Conservation (phyloP, 2,113 vertebrate genomes). For the Budorcas taxicolor region DNA sequence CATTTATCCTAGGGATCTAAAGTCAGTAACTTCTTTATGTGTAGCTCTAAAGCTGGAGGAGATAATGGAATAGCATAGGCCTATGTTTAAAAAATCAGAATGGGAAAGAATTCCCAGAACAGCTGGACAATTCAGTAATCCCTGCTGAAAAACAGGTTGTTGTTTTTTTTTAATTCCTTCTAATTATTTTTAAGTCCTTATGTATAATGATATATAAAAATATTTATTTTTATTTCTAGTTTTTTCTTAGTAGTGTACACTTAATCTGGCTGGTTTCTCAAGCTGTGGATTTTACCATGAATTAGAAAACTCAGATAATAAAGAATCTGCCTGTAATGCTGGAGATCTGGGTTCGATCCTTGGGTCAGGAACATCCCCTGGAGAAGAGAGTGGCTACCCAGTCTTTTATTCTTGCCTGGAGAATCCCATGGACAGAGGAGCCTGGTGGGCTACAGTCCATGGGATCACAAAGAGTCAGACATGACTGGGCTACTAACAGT, state of each 20-base stretch:
- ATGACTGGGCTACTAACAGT: not conserved
- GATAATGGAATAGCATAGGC: not conserved
- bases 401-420: not conserved
- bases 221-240: not conserved
- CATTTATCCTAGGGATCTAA: constrained; percentile 11
- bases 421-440: not conserved
- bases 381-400: not conserved
- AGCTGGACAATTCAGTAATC: not conserved
- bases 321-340: not conserved
- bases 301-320: not conserved
- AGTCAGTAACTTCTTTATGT: not conserved
- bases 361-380: not conserved
- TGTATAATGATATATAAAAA: not conserved
- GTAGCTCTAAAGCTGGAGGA: not conserved
- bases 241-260: constrained; percentile 1
- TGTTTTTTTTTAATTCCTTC: not conserved
- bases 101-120: not conserved
- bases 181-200: not conserved
- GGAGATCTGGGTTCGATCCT: not conserved
- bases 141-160: not conserved
- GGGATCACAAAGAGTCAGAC: not conserved
- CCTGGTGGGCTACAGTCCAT: not conserved
- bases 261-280: constrained; percentile 8
- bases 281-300: not conserved
- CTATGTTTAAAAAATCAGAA: not conserved